These are phyloP conservation scores for Phyllotreta striolata DNA, from an alignment of 2,888 invertebrate genomes.

Conservation along the genomic window DNA sequence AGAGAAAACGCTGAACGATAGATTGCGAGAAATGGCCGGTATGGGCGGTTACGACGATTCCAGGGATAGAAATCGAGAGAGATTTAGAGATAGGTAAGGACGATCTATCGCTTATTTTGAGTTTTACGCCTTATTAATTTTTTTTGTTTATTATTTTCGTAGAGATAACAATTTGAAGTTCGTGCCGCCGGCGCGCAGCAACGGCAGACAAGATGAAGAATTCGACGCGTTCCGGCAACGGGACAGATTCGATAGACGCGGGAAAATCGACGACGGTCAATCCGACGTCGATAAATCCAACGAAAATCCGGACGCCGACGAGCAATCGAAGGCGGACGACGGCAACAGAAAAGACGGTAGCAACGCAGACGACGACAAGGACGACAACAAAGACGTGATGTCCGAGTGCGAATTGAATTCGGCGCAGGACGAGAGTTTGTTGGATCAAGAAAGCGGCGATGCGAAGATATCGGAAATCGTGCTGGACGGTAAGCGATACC, in stretches of 20 bases:
- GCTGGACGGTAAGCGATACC: not conserved
- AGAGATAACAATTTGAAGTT: conserved; percentile 18
- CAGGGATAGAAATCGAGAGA: conserved; percentile 29
- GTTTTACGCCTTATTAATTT: not conserved
- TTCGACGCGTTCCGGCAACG: conserved; percentile 15
- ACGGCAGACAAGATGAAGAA: conserved; percentile 24
- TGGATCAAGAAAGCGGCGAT: not conserved
- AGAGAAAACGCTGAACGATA: conserved; percentile 53
- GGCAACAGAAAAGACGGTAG: not conserved
- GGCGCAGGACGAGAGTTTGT: not conserved
- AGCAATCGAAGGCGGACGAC: conserved; percentile 5
- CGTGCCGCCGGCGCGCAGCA: conserved; percentile 9
- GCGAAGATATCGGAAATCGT: not conserved
- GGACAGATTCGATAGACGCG: conserved; percentile 21
- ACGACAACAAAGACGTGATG: conserved; percentile 2
- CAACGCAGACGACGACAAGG: not conserved
- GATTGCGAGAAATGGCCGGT: conserved; percentile 55
- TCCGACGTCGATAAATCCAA: not conserved
- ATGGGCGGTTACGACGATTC: conserved; percentile 41
- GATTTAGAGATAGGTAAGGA: conserved; percentile 30
- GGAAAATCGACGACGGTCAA: not conserved
- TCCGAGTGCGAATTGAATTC: not conserved
- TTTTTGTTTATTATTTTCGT: not conserved
- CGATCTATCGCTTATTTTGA: not conserved
- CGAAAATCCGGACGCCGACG: not conserved